Conservation (phyloP, 2,113 vertebrate species). For the Myanophis thanlyinensis region DNA sequence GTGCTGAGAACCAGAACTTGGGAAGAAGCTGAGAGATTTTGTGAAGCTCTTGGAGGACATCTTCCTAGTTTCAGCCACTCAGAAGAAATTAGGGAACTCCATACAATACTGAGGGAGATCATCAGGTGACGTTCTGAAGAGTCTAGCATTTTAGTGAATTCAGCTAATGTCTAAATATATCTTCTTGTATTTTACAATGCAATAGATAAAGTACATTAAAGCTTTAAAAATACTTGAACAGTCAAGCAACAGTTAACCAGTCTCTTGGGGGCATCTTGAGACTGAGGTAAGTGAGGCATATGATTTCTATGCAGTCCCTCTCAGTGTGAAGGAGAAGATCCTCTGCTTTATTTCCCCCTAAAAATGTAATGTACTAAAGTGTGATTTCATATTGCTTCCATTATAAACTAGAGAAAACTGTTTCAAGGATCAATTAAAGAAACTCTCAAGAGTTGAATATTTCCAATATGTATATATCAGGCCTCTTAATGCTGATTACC, state of each 20-base stretch:
- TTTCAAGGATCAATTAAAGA: background rate
- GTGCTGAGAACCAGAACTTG: constrained; percentile 87
- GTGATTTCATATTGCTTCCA: background rate
- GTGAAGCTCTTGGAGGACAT: constrained; percentile 85
- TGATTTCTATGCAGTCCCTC: background rate
- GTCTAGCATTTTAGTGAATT: background rate
- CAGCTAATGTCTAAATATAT: constrained; percentile 7
- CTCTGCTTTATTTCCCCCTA: background rate
- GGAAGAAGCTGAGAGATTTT: constrained; percentile 92
- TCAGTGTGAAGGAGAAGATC: background rate
- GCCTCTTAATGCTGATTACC: background rate
- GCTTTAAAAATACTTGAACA: background rate
- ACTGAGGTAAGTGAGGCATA: background rate
- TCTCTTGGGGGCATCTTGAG: background rate
- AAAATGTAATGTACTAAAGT: background rate
- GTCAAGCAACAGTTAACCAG: background rate
- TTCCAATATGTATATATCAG: background rate
- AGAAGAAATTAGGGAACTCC: constrained; percentile 77
- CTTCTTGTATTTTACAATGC: constrained; percentile 9
- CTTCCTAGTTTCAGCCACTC: constrained; percentile 82
- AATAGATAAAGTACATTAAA: background rate
- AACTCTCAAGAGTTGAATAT: background rate
- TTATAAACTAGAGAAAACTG: background rate
- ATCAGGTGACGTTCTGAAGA: constrained; percentile 76
- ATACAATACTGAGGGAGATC: constrained; percentile 73